These are phyloP conservation scores for Meriones unguiculatus DNA, from an alignment of 2,113 vertebrate genomes.

Conservation along the genomic window DNA sequence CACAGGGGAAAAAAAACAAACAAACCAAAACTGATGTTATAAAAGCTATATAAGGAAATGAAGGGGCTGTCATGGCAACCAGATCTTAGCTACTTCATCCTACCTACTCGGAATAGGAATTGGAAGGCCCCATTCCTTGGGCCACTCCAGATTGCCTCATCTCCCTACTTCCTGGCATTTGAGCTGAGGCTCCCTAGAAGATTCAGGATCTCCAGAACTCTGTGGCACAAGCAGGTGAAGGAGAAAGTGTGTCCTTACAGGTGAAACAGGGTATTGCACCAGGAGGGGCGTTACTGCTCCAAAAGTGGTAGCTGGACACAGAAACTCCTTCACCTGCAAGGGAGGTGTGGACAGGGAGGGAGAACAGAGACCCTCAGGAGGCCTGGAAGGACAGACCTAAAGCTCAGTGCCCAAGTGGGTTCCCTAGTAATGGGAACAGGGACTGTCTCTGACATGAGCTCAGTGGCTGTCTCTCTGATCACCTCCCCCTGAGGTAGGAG, in stretches of 20 bases:
- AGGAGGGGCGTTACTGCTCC: not conserved
- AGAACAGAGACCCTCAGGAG: not conserved
- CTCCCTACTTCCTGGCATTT: not conserved
- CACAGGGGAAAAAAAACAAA: too few species aligned
- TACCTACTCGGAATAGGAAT: not conserved
- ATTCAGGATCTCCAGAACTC: not conserved
- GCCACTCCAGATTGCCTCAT: not conserved
- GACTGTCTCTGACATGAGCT: too few species aligned
- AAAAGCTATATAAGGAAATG: not conserved
- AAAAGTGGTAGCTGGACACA: not conserved
- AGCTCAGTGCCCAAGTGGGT: not conserved
- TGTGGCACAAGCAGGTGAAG: not conserved
- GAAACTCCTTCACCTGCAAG: not conserved
- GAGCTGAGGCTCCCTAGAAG: not conserved
- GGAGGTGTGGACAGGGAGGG: not conserved
- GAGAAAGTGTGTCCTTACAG: not conserved
- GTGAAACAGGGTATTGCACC: not conserved
- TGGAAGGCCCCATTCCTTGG: not conserved
- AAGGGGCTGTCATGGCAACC: not conserved
- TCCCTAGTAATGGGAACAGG: too few species aligned
- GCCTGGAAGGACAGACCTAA: not conserved
- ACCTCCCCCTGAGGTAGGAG: too few species aligned
- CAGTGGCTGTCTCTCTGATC: too few species aligned
- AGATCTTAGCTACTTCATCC: too few species aligned
- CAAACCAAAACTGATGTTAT: not conserved